Evolutionary conservation across 1,140 invertebrate species (phyloP).

Genomic region (Caenorhabditis tropicalis): DNA sequence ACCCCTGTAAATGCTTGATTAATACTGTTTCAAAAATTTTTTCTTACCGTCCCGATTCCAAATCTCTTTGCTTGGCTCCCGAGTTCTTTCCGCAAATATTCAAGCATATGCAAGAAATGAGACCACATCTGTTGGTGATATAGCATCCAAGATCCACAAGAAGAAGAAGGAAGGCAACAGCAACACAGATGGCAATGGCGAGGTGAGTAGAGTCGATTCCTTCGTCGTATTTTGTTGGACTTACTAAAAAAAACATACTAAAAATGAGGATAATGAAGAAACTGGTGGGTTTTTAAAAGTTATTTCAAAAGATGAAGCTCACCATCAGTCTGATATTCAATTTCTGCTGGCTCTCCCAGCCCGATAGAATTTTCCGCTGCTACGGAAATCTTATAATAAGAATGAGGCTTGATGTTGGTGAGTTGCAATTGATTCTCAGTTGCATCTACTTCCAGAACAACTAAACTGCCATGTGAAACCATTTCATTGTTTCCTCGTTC

Average conservation of each 20-base stretch:
- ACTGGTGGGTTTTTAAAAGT: background rate
- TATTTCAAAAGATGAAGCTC: background rate
- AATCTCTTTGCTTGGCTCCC: conserved; percentile 40
- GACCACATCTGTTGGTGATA: conserved; percentile 39
- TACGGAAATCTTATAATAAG: conserved; percentile 44
- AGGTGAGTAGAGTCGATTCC: background rate
- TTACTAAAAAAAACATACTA: too few species aligned
- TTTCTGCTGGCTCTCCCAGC: conserved; percentile 34
- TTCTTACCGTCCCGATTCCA: conserved; percentile 47
- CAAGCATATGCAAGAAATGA: conserved; percentile 50
- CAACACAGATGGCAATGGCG: conserved; percentile 9
- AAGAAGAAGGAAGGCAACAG: conserved; percentile 25
- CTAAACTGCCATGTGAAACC: background rate
- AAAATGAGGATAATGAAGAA: too few species aligned
- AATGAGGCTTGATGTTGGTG: conserved; percentile 36
- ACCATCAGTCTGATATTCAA: conserved; percentile 48
- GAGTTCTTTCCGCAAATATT: conserved; percentile 45
- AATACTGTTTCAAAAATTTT: background rate
- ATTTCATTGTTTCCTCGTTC: background rate
- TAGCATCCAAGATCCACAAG: conserved; percentile 45
- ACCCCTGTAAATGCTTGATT: background rate
- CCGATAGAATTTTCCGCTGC: conserved; percentile 43
- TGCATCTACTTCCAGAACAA: background rate
- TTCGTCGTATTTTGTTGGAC: conserved; percentile 31
- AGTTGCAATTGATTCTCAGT: conserved; percentile 26